Conservation (phyloP, 2,113 vertebrate genomes). For the Lontra canadensis region DNA sequence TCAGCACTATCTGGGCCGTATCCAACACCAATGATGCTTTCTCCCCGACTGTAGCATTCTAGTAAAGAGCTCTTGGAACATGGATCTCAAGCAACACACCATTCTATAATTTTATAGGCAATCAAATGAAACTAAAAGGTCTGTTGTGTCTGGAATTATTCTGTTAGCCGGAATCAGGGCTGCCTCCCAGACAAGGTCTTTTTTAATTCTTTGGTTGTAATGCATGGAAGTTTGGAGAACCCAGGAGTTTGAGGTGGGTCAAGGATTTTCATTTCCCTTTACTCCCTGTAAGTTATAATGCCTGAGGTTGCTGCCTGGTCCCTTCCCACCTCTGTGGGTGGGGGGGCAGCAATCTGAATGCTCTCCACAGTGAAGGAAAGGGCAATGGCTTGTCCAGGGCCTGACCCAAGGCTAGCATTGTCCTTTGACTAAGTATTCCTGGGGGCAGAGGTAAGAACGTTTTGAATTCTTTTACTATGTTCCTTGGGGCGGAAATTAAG, state of each 20-base stretch:
- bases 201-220: neutral
- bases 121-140: neutral
- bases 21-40: neutral
- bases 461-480: neutral
- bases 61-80: neutral
- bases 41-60: neutral
- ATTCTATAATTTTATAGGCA: neutral
- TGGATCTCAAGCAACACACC: neutral
- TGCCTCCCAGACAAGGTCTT: neutral
- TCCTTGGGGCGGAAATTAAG: neutral
- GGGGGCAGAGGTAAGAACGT: neutral
- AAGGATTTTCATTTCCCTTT: neutral
- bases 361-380: neutral
- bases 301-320: neutral
- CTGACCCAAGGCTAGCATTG: neutral
- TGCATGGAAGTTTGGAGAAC: neutral
- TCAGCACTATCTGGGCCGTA: neutral
- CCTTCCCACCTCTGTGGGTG: neutral
- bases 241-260: neutral
- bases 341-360: neutral
- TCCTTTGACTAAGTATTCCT: neutral
- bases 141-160: neutral
- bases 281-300: neutral
- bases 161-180: neutral
- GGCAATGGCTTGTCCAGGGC: neutral